phyloP scores from a whole-genome alignment of 2,113 vertebrate species.

The Eptesicus fuscus region DNA sequence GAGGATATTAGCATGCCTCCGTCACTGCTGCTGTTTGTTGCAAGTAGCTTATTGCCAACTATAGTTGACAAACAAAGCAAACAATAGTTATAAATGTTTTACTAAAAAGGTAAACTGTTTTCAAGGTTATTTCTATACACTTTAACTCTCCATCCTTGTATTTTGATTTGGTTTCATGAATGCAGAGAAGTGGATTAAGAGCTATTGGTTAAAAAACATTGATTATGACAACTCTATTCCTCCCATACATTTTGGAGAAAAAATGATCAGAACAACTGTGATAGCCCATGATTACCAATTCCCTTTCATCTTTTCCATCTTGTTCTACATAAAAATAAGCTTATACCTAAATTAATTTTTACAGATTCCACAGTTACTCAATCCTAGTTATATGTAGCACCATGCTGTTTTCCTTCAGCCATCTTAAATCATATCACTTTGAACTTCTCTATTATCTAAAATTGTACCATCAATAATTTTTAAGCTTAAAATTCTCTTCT shows the following conservation, averaged over 20 bases:
- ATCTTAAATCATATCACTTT: not conserved
- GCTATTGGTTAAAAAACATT: not conserved
- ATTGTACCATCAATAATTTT: not conserved
- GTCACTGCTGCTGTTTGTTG: not conserved
- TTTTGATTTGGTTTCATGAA: constrained; percentile 21
- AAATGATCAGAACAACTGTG: not conserved
- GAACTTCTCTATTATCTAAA: not conserved
- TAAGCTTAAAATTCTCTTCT: not conserved
- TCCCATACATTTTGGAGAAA: not conserved
- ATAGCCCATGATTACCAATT: not conserved
- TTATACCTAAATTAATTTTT: not conserved
- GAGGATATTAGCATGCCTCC: not conserved
- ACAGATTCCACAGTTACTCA: not conserved
- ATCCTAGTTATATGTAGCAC: not conserved
- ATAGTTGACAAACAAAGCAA: not conserved
- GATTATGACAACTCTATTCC: not conserved
- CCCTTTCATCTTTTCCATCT: not conserved
- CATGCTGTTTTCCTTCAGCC: not conserved
- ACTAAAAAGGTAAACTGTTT: not conserved
- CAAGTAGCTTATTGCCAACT: not conserved
- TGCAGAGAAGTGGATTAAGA: not conserved
- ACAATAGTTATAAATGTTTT: not conserved
- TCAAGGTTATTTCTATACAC: not conserved
- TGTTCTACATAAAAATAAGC: not conserved
- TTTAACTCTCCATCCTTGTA: not conserved